Base-by-base conservation (phyloP, 2,113 vertebrate species). In the Felis chaus region DNA sequence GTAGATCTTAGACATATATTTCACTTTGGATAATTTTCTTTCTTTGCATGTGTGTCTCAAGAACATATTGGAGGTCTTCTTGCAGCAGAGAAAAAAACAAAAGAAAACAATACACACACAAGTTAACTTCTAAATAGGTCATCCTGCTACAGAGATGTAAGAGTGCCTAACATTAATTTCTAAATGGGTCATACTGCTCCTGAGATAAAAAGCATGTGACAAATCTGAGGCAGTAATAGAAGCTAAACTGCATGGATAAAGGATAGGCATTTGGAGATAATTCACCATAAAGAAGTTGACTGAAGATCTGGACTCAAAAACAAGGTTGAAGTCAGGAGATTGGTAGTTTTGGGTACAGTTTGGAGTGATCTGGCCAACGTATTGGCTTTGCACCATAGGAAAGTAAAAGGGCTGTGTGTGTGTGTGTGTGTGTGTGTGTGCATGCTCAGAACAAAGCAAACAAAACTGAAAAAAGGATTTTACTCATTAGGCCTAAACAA, bases 101-200 rank as follows among this genome's bases (percentile, higher is more conserved):
- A 93, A 71, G 14, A 45, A 45, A 92, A 73, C 19, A 86, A 57
- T 36, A 69, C 12, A 2, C 21, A 33, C 45, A 16, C 53, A 82
- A 78, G 71, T 27, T 94, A 82, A 89, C 73, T 89, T 66, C 53
- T 65, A 97, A 95, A 83, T 82, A 80, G 86, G 74, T 74, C 66
- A 81, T 27, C 39, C 18, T 94, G 29, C 71, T 69, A 76, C 53
- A 50, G 21, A 85, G 57, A 89, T 92, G 53, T 6, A 65, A 81
- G 29, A 83, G 31, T n/a, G 7, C 23, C 41, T 74, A 76, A 85
- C 61, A n/a, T 80, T 93, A 80, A 87, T 94, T 87, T 97, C 82
- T 76, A 87, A 96, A 48, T 89, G 48, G 80, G 76, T 76, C 80
- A 78, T 15, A 15, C 21, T 68, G 68, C 63, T 86, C 71, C 63